Conservation (phyloP, 1,140 invertebrate genomes). For the Sitodiplosis mosellana region DNA sequence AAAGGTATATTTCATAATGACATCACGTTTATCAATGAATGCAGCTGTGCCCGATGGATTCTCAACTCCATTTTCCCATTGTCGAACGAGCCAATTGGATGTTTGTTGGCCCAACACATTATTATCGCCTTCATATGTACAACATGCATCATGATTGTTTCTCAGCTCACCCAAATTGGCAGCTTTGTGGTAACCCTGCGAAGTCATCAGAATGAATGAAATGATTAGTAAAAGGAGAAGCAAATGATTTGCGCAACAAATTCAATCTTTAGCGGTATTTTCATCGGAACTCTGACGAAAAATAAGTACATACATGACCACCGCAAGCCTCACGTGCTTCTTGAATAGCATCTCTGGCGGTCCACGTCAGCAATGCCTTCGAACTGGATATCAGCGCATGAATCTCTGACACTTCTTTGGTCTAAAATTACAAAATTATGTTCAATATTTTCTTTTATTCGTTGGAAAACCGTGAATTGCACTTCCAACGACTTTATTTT, state of each 20-base stretch:
- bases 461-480: neutral
- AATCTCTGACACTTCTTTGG: constrained; percentile 61
- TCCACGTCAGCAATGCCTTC: constrained; percentile 78
- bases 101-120: constrained; percentile 89
- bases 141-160: constrained; percentile 78
- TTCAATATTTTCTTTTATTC: too few relatives aligned
- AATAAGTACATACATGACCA: constrained; percentile 42
- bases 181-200: constrained; percentile 27
- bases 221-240: too few relatives aligned
- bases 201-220: too few relatives aligned
- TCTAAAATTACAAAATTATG: constrained; percentile 21
- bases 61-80: constrained; percentile 34
- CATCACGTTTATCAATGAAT: constrained; percentile 34
- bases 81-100: constrained; percentile 68
- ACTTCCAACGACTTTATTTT: neutral
- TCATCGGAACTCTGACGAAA: constrained; percentile 30
- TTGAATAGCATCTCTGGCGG: constrained; percentile 64
- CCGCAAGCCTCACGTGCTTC: constrained; percentile 79
- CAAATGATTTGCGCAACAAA: neutral
- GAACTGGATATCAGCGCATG: constrained; percentile 76
- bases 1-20: constrained; percentile 33
- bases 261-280: constrained; percentile 1
- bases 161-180: constrained; percentile 64
- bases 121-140: constrained; percentile 93
- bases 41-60: constrained; percentile 42